Conservation (phyloP, 2,113 vertebrate species). For the Monopterus albus region DNA sequence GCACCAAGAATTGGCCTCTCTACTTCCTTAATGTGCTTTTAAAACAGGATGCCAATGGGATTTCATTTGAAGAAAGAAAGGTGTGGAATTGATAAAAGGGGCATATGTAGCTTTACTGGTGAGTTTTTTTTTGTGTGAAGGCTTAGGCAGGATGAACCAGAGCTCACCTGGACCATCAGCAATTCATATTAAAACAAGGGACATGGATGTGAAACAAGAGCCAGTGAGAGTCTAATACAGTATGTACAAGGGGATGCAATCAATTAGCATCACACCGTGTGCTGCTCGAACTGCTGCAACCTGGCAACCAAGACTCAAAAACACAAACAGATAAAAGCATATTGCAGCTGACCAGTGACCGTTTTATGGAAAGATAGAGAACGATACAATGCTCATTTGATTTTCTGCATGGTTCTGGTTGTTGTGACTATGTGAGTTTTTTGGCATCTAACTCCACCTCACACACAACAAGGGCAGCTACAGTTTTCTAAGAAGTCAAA, state of each 20-base stretch:
- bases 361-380: too few relatives aligned
- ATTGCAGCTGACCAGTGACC: not conserved
- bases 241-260: too few relatives aligned
- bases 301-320: not conserved
- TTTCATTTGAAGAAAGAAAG: not conserved
- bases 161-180: not conserved
- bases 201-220: too few relatives aligned
- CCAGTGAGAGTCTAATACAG: too few relatives aligned
- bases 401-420: not conserved
- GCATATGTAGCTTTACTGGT: not conserved
- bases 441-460: not conserved
- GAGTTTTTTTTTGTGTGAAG: not conserved
- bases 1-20: not conserved
- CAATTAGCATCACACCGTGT: too few relatives aligned
- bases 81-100: not conserved
- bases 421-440: not conserved
- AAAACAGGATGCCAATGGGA: not conserved
- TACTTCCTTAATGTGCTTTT: not conserved
- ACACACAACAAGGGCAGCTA: not conserved
- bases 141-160: not conserved
- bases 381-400: too few relatives aligned
- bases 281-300: not conserved
- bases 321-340: too few relatives aligned
- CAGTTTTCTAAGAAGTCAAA: not conserved
- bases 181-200: not conserved